Conservation (phyloP, 1,140 invertebrate species). For the Drosophila quadrilineata region DNA sequence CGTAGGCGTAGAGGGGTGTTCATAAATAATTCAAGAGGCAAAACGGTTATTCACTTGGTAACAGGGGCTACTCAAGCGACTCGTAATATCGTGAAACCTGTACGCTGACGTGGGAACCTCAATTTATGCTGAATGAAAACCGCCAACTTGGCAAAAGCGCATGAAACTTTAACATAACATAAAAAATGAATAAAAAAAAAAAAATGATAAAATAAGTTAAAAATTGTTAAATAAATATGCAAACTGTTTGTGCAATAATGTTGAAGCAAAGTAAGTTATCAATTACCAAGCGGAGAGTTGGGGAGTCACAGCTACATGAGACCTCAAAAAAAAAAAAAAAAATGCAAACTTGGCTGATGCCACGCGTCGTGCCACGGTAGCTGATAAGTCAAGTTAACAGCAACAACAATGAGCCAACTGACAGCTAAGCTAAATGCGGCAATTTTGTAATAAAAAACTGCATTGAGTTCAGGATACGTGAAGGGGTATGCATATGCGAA, state of each 20-base stretch:
- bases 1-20: not conserved
- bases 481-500: too few species aligned
- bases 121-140: constrained; percentile 34
- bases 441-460: not conserved
- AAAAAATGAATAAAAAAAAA: too few species aligned
- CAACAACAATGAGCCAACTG: not conserved
- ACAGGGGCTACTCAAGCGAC: not conserved
- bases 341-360: constrained; percentile 45
- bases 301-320: not conserved
- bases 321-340: constrained; percentile 12
- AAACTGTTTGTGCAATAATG: constrained; percentile 6
- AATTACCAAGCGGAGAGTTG: constrained; percentile 5
- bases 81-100: not conserved
- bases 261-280: constrained; percentile 9
- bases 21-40: constrained; percentile 31
- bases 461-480: not conserved
- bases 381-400: constrained; percentile 27
- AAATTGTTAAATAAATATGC: not conserved
- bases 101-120: constrained; percentile 32
- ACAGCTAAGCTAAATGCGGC: constrained; percentile 6
- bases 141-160: constrained; percentile 3
- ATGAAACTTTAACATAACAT: too few species aligned
- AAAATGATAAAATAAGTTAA: not conserved
- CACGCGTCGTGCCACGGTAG: constrained; percentile 42
- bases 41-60: constrained; percentile 13